Percentiles rank a stretch among this genome's conserved stretches.
phyloP scores from a whole-genome alignment of 2,797 vertebrate species.

The Phrynocephalus guinanensis region DNA sequence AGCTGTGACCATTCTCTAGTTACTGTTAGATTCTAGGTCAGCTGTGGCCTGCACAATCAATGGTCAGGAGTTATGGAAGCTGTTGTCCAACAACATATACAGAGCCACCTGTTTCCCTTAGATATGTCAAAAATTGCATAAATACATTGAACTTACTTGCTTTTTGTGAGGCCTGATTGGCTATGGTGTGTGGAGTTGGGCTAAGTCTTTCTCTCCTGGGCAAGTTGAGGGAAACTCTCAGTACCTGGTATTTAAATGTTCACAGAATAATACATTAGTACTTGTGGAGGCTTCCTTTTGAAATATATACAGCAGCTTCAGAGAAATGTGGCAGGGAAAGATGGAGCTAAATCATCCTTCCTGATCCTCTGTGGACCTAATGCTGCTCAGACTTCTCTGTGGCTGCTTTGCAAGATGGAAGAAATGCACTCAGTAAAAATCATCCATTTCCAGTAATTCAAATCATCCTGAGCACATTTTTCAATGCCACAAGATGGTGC shows the following conservation, averaged over 20 bases:
- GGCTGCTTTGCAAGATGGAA: not conserved
- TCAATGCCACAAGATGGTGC: conserved; percentile 36
- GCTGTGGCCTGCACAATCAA: not conserved
- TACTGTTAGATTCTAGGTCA: not conserved
- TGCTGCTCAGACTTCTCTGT: not conserved
- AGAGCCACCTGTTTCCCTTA: not conserved
- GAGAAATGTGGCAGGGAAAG: not conserved
- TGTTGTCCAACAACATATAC: not conserved
- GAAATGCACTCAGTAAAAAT: not conserved
- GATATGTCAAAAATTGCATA: not conserved
- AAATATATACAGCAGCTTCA: not conserved
- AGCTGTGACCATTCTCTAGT: not conserved
- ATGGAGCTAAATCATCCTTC: not conserved
- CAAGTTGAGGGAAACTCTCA: too few species aligned
- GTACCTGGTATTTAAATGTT: not conserved
- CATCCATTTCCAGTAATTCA: not conserved
- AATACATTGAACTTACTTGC: not conserved
- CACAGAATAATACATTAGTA: not conserved
- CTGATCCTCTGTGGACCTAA: not conserved
- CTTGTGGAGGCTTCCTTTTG: not conserved
- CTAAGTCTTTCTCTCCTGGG: not conserved
- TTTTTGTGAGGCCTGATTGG: not conserved
- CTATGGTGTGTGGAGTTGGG: not conserved
- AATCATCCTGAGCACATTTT: not conserved
- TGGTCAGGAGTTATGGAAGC: not conserved